Evolutionary conservation across 2,113 vertebrate species (phyloP).

Genomic region (Tinamus guttatus): DNA sequence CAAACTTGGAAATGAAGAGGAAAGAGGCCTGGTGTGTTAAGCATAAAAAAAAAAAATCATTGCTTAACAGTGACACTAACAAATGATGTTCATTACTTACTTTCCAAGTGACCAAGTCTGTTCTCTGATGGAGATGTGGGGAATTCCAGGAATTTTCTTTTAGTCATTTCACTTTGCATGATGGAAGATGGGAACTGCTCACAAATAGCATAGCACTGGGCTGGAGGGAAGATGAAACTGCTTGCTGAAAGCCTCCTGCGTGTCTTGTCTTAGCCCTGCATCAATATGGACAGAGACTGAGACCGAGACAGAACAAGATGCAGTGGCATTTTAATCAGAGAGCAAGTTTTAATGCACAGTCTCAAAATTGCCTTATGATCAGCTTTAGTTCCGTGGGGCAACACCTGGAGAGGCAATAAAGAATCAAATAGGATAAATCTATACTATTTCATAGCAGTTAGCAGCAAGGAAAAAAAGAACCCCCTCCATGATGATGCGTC

Average conservation of each 20-base stretch:
- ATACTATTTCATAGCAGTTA: neutral
- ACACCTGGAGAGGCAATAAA: neutral
- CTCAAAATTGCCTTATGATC: neutral
- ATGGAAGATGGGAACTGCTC: conserved; percentile 32
- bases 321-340: neutral
- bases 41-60: conserved; percentile 55
- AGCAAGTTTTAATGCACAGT: neutral
- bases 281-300: neutral
- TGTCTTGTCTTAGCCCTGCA: neutral
- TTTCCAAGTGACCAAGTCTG: conserved; percentile 78
- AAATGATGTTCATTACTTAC: conserved; percentile 81
- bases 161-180: conserved; percentile 44
- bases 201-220: neutral
- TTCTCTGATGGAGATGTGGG: conserved; percentile 71
- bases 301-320: neutral
- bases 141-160: conserved; percentile 68
- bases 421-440: neutral
- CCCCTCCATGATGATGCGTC: neutral
- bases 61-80: conserved; percentile 78
- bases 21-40: conserved; percentile 59
- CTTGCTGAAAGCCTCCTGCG: neutral
- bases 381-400: neutral
- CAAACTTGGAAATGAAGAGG: conserved; percentile 46
- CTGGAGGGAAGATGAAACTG: neutral
- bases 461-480: neutral